Evolutionary conservation across 2,113 vertebrate genomes (phyloP).

Genomic region (Drymodes brunneopygia): DNA sequence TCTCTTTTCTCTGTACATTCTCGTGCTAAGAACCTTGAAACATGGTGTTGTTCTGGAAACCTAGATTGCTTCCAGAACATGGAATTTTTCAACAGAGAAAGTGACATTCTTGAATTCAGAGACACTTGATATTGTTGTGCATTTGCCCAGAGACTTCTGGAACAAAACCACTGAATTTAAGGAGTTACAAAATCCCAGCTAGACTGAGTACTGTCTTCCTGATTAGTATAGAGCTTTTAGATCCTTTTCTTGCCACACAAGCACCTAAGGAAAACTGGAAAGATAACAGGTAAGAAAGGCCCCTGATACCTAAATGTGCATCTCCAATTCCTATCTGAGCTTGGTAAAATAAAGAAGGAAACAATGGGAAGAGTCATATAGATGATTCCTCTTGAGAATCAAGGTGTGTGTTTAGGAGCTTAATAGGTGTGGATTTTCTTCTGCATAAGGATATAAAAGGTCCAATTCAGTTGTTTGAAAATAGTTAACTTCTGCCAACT

Average conservation of each 20-base stretch:
- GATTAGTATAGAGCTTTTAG: neutral
- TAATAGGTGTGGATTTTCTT: neutral
- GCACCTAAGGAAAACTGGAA: neutral
- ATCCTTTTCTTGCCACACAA: neutral
- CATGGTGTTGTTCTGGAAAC: neutral
- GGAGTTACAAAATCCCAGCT: neutral
- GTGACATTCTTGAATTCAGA: neutral
- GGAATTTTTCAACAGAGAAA: neutral
- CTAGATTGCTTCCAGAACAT: neutral
- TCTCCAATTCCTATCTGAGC: neutral
- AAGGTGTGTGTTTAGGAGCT: neutral
- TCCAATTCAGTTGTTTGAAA: neutral
- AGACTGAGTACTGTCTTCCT: neutral
- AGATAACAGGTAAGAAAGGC: neutral
- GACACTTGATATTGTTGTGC: neutral
- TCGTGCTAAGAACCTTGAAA: neutral
- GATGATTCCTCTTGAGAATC: neutral
- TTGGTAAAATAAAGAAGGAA: neutral
- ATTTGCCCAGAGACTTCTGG: neutral
- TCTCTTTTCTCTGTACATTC: neutral
- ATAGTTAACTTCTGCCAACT: neutral
- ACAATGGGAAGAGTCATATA: neutral
- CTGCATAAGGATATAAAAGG: neutral
- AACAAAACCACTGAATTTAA: neutral
- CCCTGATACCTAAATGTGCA: neutral